A percentile compares a stretch with the other conserved stretches of the same genome.
Evolutionary conservation across 2,888 invertebrate species (phyloP).

Genomic region (Eupeodes latifasciatus): DNA sequence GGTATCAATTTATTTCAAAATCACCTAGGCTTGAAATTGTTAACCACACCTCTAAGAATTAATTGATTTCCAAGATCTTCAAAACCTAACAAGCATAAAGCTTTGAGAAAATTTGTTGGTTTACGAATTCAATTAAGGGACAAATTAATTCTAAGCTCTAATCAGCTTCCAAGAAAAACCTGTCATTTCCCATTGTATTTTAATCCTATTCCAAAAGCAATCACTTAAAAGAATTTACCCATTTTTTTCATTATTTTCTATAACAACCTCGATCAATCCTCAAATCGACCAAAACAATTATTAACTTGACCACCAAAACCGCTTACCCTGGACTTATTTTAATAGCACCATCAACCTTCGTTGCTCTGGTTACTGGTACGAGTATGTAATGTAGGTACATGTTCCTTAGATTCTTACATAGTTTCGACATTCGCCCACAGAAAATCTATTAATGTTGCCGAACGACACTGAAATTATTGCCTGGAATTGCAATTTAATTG

Average conservation of each 20-base stretch:
- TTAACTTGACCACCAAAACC: constrained; percentile 71
- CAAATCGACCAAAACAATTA: constrained; percentile 44
- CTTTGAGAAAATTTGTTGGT: background rate
- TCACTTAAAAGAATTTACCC: background rate
- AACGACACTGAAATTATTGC: constrained; percentile 1
- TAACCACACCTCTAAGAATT: no score
- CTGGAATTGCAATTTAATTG: constrained; percentile 68
- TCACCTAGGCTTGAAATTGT: no score
- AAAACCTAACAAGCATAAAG: no score
- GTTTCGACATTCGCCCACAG: constrained; percentile 47
- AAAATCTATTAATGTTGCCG: constrained; percentile 66
- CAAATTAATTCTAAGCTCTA: background rate
- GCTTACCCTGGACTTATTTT: constrained; percentile 53
- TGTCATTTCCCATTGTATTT: constrained; percentile 1
- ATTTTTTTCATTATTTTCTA: background rate
- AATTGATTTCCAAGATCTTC: no score
- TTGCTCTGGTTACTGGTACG: background rate
- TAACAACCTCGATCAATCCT: constrained; percentile 13
- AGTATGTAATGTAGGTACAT: background rate
- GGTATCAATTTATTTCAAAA: no score
- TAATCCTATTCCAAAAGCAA: constrained; percentile 49
- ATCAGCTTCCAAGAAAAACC: background rate
- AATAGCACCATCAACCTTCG: constrained; percentile 43
- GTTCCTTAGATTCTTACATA: constrained; percentile 47
- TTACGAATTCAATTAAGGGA: background rate